These are phyloP conservation scores for Zaprionus davidi DNA, from an alignment of 1,140 invertebrate genomes.

Conservation along the genomic window DNA sequence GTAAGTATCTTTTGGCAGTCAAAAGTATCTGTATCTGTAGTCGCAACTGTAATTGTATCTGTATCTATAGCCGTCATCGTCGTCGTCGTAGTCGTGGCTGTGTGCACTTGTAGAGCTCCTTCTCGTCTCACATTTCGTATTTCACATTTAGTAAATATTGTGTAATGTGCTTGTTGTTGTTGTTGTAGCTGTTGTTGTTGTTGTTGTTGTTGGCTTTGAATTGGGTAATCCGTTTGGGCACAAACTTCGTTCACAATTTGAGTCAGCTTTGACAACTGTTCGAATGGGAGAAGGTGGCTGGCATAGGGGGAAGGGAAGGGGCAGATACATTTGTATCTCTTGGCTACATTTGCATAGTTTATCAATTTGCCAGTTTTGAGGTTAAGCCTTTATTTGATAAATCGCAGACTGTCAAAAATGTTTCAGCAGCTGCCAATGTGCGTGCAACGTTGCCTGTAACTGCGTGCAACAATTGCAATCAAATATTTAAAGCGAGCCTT, in stretches of 20 bases:
- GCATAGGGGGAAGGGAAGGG: no score
- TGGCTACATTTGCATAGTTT: constrained; percentile 36
- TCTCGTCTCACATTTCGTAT: constrained; percentile 32
- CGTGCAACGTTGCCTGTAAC: background rate
- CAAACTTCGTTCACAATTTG: constrained; percentile 39
- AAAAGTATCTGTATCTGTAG: constrained; percentile 32
- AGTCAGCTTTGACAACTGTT: constrained; percentile 36
- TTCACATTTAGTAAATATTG: constrained; percentile 42
- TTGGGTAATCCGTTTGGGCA: constrained; percentile 39
- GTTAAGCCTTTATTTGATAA: constrained; percentile 37
- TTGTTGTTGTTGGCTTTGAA: constrained; percentile 12
- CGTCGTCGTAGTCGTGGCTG: constrained; percentile 12
- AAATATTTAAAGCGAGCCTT: constrained; percentile 4
- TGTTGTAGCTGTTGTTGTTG: constrained; percentile 16
- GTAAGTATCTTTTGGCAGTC: constrained; percentile 49
- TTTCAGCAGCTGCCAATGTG: constrained; percentile 6
- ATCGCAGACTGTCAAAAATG: constrained; percentile 30
- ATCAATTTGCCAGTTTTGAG: constrained; percentile 32
- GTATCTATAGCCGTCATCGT: constrained; percentile 2
- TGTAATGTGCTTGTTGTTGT: constrained; percentile 27
- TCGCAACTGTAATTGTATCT: constrained; percentile 27
- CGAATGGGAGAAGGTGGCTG: background rate
- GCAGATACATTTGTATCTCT: constrained; percentile 20
- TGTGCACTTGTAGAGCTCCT: constrained; percentile 50
- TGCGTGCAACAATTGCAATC: constrained; percentile 30